A percentile compares a stretch with the other conserved stretches of the same genome.
Evolutionary conservation across 2,888 invertebrate genomes (phyloP).

Genomic region (Halocaridina rubra): DNA sequence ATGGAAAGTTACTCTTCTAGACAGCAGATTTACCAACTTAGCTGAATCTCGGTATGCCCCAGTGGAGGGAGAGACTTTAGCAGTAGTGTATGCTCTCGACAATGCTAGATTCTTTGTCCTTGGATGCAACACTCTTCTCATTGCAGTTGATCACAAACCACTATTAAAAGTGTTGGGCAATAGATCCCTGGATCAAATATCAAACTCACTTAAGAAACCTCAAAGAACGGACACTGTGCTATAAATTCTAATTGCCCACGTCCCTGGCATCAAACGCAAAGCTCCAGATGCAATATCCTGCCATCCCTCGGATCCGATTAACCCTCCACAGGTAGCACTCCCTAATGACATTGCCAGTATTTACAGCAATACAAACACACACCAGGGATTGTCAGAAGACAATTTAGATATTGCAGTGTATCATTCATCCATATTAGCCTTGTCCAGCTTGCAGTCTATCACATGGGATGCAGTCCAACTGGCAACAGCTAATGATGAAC

Average conservation of each 20-base stretch:
- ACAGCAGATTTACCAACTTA: conserved; percentile 3
- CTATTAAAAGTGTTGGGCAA: not conserved
- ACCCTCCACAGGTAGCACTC: not conserved
- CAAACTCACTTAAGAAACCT: conserved; percentile 22
- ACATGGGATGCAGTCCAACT: too few species aligned
- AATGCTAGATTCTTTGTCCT: conserved; percentile 4
- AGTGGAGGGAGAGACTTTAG: conserved; percentile 28
- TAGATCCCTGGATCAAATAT: not conserved
- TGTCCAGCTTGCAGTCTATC: too few species aligned
- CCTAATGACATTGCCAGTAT: too few species aligned
- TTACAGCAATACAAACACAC: too few species aligned
- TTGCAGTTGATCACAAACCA: conserved; percentile 28
- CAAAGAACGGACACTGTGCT: conserved; percentile 11
- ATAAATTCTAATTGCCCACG: conserved; percentile 1
- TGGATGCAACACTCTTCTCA: conserved; percentile 27
- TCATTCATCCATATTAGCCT: too few species aligned
- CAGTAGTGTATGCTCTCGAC: conserved; percentile 25
- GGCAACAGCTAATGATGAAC: too few species aligned
- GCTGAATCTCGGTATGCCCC: conserved; percentile 2
- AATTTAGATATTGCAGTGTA: too few species aligned
- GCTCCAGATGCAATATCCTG: too few species aligned
- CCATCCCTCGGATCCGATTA: not conserved
- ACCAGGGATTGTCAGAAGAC: too few species aligned
- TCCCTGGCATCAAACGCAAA: too few species aligned
- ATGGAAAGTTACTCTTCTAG: conserved; percentile 30